Conservation (phyloP, 2,113 vertebrate species). For the Solea senegalensis region DNA sequence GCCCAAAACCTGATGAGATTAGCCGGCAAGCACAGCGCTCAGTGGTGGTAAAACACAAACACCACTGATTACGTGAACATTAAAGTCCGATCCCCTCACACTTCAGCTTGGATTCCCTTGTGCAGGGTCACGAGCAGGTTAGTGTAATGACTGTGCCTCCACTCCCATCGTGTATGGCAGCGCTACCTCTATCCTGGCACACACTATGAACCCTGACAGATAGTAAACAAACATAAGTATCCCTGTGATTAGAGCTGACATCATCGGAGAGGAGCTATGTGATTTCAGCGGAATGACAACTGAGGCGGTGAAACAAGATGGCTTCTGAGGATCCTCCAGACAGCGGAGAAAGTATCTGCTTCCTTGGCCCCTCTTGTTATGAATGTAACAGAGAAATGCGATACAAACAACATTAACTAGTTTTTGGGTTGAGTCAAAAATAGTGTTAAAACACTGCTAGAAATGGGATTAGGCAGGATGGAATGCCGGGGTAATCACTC, state of each 20-base stretch:
- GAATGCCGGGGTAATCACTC: conserved; percentile 76
- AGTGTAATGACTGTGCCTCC: conserved; percentile 32
- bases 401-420: conserved; percentile 14
- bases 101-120: conserved; percentile 59
- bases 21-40: conserved; percentile 69
- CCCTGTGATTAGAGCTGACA: conserved; percentile 50
- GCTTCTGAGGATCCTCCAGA: conserved; percentile 12
- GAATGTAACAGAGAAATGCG: conserved; percentile 2
- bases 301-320: conserved; percentile 11
- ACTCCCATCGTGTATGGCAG: conserved; percentile 7
- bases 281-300: conserved; percentile 2
- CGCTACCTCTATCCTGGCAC: neutral
- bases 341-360: neutral
- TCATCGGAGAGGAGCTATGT: conserved; percentile 16
- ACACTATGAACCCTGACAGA: conserved; percentile 25
- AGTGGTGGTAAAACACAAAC: conserved; percentile 73
- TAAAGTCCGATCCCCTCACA: conserved; percentile 67
- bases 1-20: conserved; percentile 80
- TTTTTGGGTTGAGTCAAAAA: conserved; percentile 28
- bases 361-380: conserved; percentile 9
- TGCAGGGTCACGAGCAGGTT: conserved; percentile 64
- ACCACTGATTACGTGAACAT: conserved; percentile 70
- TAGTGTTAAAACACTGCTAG: conserved; percentile 75
- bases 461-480: conserved; percentile 80
- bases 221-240: conserved; percentile 23